Conservation (phyloP, 2,888 invertebrate species). For the Rambutsinella grinnellia region DNA sequence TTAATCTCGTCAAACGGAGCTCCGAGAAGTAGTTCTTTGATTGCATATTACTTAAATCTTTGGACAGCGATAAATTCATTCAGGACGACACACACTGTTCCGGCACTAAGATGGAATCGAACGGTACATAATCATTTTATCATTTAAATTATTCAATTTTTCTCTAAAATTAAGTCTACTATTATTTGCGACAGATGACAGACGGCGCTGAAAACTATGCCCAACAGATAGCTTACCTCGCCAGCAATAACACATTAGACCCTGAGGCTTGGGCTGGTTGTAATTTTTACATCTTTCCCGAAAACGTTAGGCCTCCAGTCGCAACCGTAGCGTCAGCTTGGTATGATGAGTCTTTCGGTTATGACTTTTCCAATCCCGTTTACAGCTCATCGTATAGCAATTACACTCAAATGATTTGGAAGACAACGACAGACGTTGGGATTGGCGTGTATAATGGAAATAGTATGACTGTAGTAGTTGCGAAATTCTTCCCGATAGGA, state of each 20-base stretch:
- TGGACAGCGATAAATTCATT: slow-evolving; percentile 48
- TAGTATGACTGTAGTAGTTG: slow-evolving; percentile 33
- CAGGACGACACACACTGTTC: slow-evolving; percentile 43
- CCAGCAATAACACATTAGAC: slow-evolving; percentile 36
- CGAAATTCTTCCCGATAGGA: slow-evolving; percentile 48
- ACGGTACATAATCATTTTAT: slow-evolving; percentile 51
- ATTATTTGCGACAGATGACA: slow-evolving; percentile 26
- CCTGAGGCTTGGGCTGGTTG: slow-evolving; percentile 43
- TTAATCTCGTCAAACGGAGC: no score
- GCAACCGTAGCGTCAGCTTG: slow-evolving; percentile 31
- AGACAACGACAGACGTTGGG: slow-evolving; percentile 33
- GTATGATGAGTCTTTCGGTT: slow-evolving; percentile 44
- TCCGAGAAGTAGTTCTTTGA: neutral
- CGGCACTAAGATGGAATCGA: slow-evolving; percentile 51
- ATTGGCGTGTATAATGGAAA: slow-evolving; percentile 33
- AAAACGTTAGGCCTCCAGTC: slow-evolving; percentile 14
- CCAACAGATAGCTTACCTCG: slow-evolving; percentile 13
- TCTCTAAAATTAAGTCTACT: neutral
- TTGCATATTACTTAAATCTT: slow-evolving; percentile 43
- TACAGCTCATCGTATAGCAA: slow-evolving; percentile 26
- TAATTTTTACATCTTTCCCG: slow-evolving; percentile 24
- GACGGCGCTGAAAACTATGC: slow-evolving; percentile 41
- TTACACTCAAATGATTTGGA: slow-evolving; percentile 55
- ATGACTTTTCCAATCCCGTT: slow-evolving; percentile 39
- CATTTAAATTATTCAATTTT: neutral